A percentile compares a stretch with the other conserved stretches of the same genome.
Evolutionary conservation across 2,797 vertebrate genomes (phyloP).

Genomic region (Orestias chungarensis): DNA sequence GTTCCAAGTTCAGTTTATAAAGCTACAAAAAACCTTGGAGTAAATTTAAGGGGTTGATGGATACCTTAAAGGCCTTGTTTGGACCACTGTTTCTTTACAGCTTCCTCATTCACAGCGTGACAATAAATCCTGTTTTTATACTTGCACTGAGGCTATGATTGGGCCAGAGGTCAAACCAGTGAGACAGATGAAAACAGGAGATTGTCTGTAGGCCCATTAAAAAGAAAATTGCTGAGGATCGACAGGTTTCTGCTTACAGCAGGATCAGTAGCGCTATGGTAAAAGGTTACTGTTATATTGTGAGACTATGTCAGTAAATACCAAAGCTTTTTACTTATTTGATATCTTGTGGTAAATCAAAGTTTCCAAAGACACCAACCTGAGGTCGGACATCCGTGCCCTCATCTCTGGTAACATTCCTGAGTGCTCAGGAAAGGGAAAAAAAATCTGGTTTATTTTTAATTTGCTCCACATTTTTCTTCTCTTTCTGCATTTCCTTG

Average conservation of each 20-base stretch:
- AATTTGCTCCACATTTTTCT: slow-evolving; percentile 38
- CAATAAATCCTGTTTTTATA: slow-evolving; percentile 62
- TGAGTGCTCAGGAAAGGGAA: slow-evolving; percentile 12
- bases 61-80: slow-evolving; percentile 20
- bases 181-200: slow-evolving; percentile 73
- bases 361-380: slow-evolving; percentile 17
- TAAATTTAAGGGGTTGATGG: slow-evolving; percentile 32
- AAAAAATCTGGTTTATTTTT: slow-evolving; percentile 46
- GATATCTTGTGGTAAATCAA: slow-evolving; percentile 19
- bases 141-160: slow-evolving; percentile 45
- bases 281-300: background rate
- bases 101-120: slow-evolving; percentile 49
- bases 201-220: slow-evolving; percentile 73
- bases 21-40: slow-evolving; percentile 10
- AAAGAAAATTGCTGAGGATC: slow-evolving; percentile 60
- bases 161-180: slow-evolving; percentile 72
- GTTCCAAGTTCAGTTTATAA: slow-evolving; percentile 21
- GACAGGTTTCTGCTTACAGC: slow-evolving; percentile 38
- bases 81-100: slow-evolving; percentile 25
- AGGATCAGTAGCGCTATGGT: slow-evolving; percentile 6
- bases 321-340: slow-evolving; percentile 1
- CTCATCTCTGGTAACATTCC: slow-evolving; percentile 23
- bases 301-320: slow-evolving; percentile 13
- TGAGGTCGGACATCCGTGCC: slow-evolving; percentile 20
- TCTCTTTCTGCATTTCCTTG: slow-evolving; percentile 39